phyloP scores from a whole-genome alignment of 2,113 vertebrate genomes.

The Chaetodon trifascialis region DNA sequence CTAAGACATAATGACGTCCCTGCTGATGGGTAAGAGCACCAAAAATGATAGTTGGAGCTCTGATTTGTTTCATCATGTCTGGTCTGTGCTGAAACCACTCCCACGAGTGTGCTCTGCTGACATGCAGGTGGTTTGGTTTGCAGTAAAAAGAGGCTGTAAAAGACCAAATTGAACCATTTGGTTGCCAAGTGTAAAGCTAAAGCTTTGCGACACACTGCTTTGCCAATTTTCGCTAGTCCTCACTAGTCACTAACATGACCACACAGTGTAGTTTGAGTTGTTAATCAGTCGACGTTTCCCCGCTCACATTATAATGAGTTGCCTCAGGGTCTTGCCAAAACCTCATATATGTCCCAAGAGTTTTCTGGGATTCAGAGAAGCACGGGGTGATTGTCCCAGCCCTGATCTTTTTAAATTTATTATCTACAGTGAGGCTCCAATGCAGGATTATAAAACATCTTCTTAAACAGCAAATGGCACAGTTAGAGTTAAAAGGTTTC shows the following conservation, averaged over 20 bases:
- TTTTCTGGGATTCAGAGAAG: conserved; percentile 37
- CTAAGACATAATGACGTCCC: neutral
- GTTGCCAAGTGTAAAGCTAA: conserved; percentile 29
- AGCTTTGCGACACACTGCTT: conserved; percentile 40
- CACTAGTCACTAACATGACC: conserved; percentile 14
- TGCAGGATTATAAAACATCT: conserved; percentile 47
- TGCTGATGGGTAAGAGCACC: neutral
- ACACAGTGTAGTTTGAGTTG: conserved; percentile 17
- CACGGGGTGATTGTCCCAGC: conserved; percentile 11
- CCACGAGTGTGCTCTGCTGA: conserved; percentile 39
- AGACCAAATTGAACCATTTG: conserved; percentile 47
- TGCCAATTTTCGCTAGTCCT: conserved; percentile 10
- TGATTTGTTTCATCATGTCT: conserved; percentile 54
- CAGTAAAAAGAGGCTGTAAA: conserved; percentile 52
- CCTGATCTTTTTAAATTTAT: conserved; percentile 33
- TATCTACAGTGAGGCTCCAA: conserved; percentile 2
- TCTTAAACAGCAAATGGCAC: conserved; percentile 56
- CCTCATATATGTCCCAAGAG: conserved; percentile 27
- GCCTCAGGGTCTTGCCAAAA: conserved; percentile 39
- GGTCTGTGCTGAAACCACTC: conserved; percentile 33
- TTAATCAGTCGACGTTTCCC: conserved; percentile 39
- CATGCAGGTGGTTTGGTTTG: conserved; percentile 36
- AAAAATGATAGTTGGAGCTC: conserved; percentile 15
- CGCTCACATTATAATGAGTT: conserved; percentile 43
- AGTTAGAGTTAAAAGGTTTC: conserved; percentile 56